Percentiles rank a stretch among this genome's conserved stretches.
phyloP scores from a whole-genome alignment of 2,113 vertebrate genomes.

The Erythrocebus patas region DNA sequence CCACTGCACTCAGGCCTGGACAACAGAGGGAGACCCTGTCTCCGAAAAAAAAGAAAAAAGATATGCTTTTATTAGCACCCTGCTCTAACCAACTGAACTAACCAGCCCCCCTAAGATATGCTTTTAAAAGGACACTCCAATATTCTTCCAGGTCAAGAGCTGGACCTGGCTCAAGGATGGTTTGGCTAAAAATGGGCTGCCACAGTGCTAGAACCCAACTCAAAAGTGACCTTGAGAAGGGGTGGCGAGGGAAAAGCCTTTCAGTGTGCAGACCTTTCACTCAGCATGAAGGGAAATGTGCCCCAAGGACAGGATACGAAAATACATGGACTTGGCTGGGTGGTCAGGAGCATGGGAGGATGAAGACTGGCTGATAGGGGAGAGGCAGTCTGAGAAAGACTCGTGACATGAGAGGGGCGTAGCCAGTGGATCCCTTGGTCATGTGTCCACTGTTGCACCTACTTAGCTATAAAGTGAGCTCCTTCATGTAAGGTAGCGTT shows the following conservation, averaged over 20 bases:
- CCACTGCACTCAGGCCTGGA: too few species aligned
- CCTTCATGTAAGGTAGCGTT: rapidly evolving
- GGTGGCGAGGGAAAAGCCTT: background rate
- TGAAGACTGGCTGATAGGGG: background rate
- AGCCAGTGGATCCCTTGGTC: background rate
- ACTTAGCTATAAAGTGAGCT: background rate
- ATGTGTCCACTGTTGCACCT: background rate
- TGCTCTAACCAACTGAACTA: too few species aligned
- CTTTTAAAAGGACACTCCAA: background rate
- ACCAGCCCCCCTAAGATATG: background rate
- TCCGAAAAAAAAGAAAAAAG: too few species aligned
- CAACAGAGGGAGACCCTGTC: too few species aligned
- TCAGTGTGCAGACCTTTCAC: background rate
- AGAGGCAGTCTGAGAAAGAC: background rate
- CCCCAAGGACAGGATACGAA: background rate
- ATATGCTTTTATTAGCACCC: too few species aligned
- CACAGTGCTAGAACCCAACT: background rate
- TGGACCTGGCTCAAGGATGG: background rate
- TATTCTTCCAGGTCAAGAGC: background rate
- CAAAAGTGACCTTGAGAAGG: background rate
- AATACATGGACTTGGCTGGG: background rate
- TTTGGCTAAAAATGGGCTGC: background rate
- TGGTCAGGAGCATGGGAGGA: background rate
- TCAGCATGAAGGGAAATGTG: background rate
- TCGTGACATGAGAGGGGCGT: rapidly evolving